Conservation (phyloP, 2,888 invertebrate genomes). For the Cephalotes varians region DNA sequence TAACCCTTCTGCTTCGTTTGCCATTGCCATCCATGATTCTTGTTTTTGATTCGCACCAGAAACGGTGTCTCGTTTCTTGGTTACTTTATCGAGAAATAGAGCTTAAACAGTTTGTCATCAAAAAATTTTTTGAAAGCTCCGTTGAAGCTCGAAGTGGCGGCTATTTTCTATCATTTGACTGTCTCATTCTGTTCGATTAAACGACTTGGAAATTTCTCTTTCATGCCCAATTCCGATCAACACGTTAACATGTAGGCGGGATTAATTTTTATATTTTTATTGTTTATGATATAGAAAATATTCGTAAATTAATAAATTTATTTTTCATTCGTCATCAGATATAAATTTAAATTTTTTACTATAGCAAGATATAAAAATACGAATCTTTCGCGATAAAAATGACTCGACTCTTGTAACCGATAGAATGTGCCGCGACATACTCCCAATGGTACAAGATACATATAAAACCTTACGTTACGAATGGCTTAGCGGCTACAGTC, state of each 20-base stretch:
- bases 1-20: conserved; percentile 42
- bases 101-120: conserved; percentile 65
- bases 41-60: conserved; percentile 38
- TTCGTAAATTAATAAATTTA: background rate
- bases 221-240: background rate
- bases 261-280: background rate
- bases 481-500: conserved; percentile 11
- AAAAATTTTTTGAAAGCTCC: background rate
- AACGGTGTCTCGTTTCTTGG: conserved; percentile 16
- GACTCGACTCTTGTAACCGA: conserved; percentile 28
- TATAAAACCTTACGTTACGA: conserved; percentile 41
- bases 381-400: conserved; percentile 2
- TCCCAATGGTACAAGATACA: conserved; percentile 13
- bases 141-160: background rate
- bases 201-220: background rate
- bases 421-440: conserved; percentile 13
- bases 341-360: background rate
- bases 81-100: conserved; percentile 62
- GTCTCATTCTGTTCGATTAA: background rate
- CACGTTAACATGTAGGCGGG: background rate
- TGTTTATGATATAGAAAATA: background rate
- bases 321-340: background rate
- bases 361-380: conserved; percentile 3
- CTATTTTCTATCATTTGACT: conserved; percentile 5
- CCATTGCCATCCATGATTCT: conserved; percentile 26